These are phyloP conservation scores for Drosophila tripunctata DNA, from an alignment of 2,888 invertebrate genomes.

Conservation along the genomic window DNA sequence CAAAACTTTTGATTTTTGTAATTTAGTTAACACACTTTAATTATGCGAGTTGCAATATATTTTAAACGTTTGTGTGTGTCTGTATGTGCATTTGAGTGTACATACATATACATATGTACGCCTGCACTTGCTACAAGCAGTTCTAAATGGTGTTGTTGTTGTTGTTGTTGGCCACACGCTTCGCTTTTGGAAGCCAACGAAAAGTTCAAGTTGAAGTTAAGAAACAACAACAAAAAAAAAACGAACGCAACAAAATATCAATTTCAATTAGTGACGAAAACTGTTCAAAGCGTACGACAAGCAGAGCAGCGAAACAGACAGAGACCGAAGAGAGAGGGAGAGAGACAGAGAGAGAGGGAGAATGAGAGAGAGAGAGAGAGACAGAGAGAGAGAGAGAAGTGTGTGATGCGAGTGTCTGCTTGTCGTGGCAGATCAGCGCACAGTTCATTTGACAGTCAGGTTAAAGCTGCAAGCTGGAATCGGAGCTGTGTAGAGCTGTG, in stretches of 20 bases:
- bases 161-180: conserved; percentile 51
- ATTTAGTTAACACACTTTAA: too few species aligned
- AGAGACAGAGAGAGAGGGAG: not conserved
- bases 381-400: conserved; percentile 29
- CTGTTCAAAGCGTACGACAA: conserved; percentile 11
- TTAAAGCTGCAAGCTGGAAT: conserved; percentile 19
- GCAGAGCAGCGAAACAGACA: not conserved
- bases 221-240: too few species aligned
- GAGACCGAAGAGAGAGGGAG: not conserved
- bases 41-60: too few species aligned
- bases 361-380: conserved; percentile 17
- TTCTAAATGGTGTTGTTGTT: conserved; percentile 14
- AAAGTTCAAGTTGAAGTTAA: conserved; percentile 38
- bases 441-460: conserved; percentile 65
- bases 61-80: not conserved
- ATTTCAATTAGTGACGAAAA: conserved; percentile 65
- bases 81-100: not conserved
- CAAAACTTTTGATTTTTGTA: too few species aligned
- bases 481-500: not conserved
- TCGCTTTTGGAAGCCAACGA: conserved; percentile 66
- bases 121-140: conserved; percentile 33
- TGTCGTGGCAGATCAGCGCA: conserved; percentile 62
- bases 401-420: conserved; percentile 65
- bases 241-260: conserved; percentile 68
- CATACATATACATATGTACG: not conserved